Base-by-base conservation (phyloP, 2,113 vertebrate genomes). In the Cephalopholis sonnerati region DNA sequence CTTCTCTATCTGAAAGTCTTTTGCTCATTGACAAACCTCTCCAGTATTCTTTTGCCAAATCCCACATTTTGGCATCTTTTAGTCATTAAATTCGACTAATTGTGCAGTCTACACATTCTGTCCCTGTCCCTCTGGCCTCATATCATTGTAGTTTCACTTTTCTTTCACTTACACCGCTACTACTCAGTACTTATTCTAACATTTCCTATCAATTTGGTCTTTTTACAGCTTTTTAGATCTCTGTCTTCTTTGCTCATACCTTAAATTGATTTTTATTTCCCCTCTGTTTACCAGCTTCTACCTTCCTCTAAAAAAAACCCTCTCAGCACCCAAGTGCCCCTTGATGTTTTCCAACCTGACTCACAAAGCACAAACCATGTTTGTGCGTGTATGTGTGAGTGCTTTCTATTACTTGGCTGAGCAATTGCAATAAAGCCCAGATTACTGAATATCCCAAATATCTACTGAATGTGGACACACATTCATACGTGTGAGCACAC, bases 271-370 rank as follows among this genome's bases (percentile, higher is more conserved):
- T 66, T 74, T 67, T 62, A 50, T 39, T 79, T 72, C 32, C 27
- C 58, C 18, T 57, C 61, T 61, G 63, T 46, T 79, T 53, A 71
- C 7, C 51, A 17, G 51, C 51, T 67, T 66, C n/a, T 55, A 18
- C 44, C 48, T 58, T 59, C 13, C 20, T 66, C 3, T 16, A 64
- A 54, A 27, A 55, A 63, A 59, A 62, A n/a, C 8, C 24, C 50
- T 50, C 73, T 58, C 25, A 25, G 55, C 18, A 39, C 55, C 44
- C 17, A 9, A 57, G 58, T 11, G 36, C 20, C 46, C 32, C 70
- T 88, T 86, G 69, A 88, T 85, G 64, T 83, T 86, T 84, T 74
- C 22, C 54, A 67, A 27, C 12, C 55, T 68, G 76, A 76, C 55
- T 79, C 39, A 65, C 44, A 79, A 79, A 79, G 70, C 58, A 74